A percentile compares a stretch with the other conserved stretches of the same genome.
phyloP scores from a whole-genome alignment of 2,888 invertebrate species.

The Meloe dianella region DNA sequence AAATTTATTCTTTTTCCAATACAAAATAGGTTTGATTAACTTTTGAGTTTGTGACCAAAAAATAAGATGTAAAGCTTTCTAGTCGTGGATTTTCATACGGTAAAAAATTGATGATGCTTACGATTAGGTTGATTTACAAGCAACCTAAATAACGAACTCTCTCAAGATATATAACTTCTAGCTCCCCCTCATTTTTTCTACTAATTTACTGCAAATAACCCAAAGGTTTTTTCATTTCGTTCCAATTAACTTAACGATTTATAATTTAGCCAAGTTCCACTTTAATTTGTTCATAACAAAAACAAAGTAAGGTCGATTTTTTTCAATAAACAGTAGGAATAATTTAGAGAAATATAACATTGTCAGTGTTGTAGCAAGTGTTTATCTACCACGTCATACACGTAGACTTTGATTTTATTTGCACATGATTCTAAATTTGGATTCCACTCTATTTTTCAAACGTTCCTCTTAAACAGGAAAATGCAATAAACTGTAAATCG shows the following conservation, averaged over 20 bases:
- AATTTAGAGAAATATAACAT: too few relatives aligned
- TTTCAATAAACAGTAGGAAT: too few relatives aligned
- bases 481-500: not conserved
- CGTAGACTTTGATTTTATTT: not conserved
- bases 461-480: not conserved
- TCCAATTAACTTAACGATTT: not conserved
- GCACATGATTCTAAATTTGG: not conserved
- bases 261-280: not conserved
- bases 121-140: not conserved
- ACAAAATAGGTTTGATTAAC: not conserved
- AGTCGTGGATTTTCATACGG: not conserved
- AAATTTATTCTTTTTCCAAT: not conserved
- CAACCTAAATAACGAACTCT: not conserved
- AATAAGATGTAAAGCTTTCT: not conserved
- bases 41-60: too few relatives aligned
- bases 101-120: not conserved
- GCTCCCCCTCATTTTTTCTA: not conserved
- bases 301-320: too few relatives aligned
- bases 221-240: not conserved
- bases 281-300: not conserved
- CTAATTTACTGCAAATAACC: not conserved
- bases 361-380: not conserved
- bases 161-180: not conserved
- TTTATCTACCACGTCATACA: too few relatives aligned
- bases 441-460: not conserved